Percentiles rank a stretch among this genome's conserved stretches.
Evolutionary conservation across 2,113 vertebrate species (phyloP).

Genomic region (Vulpes ferrilata): DNA sequence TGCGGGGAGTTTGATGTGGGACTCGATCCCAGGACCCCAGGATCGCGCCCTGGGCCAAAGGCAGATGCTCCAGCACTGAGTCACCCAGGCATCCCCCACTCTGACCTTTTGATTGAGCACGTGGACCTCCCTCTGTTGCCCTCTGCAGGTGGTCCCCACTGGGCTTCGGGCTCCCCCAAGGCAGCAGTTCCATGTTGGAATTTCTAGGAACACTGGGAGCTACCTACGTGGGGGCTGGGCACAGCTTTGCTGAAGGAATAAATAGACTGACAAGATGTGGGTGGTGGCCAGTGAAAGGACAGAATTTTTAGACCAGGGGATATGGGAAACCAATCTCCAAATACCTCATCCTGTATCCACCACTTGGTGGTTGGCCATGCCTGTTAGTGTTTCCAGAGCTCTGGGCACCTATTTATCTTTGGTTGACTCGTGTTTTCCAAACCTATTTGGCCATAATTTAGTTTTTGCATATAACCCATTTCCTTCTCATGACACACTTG

Average conservation of each 20-base stretch:
- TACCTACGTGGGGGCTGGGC: not conserved
- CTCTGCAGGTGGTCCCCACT: not conserved
- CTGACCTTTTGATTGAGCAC: not conserved
- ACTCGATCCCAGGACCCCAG: no score
- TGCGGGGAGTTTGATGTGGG: no score
- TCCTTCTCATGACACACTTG: not conserved
- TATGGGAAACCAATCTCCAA: not conserved
- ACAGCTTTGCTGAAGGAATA: not conserved
- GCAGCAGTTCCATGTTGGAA: not conserved
- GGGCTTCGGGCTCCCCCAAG: fast-evolving
- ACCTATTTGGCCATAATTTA: not conserved
- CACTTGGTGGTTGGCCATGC: fast-evolving
- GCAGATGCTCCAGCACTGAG: no score
- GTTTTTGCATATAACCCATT: not conserved
- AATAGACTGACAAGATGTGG: not conserved
- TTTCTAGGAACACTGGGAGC: not conserved
- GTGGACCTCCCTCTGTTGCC: fast-evolving
- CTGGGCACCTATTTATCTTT: not conserved
- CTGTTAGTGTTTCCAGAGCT: not conserved
- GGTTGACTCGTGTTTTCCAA: not conserved
- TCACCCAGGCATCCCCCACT: not conserved
- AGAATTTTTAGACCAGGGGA: not conserved
- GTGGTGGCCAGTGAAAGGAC: not conserved
- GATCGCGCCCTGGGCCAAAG: no score
- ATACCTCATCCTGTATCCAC: fast-evolving